Evolutionary conservation across 53 echinoderm and acorn worm genomes (phyloP), one percentile per base, ranked within the genome.

Genomic region (Antedon mediterranea): DNA sequence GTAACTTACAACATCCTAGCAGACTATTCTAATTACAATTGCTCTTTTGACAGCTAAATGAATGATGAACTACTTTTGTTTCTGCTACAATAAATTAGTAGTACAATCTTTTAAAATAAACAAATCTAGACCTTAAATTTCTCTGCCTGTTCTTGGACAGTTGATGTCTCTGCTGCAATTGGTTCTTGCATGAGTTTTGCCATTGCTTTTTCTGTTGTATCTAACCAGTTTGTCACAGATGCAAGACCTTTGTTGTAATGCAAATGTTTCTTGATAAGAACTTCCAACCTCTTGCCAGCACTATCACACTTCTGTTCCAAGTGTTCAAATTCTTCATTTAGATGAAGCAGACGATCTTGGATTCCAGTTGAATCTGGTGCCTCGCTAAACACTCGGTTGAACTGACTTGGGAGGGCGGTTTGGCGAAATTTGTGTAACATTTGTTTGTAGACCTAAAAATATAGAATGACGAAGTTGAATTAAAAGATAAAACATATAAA

Each of bases 361-460:
- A 88, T 86, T 42, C 90, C 81, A 78, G 93, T 88, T 29, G 93
- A 84, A 33, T 92, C 92, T 0, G 98, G 92, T 0, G 92, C 98
- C 81, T 98, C 98, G 20, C 89, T 92, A 85, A 93, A 98, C 0
- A 90, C 87, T 81, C 88, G 85, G 86, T 98, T 95, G 87, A 95
- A 95, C 84, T 95, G 91, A 70, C 89, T 86, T 4, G 92, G 92
- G 32, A 93, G 88, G 74, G 98, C 84, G 28, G 88, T 84, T 84
- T 78, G 88, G 28, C 92, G 88, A 85, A 93, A 93, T 74, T 93
- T 92, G 26, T 72, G 71, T 79, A 93, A 71, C 86, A 87, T 89
- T 75, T 92, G 86, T 75, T 86, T 89, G 89, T 95, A 91, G 72
- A 80, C 83, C 95, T 95, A 81, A 14, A 30, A 32, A 30, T n/a